phyloP scores from a whole-genome alignment of 2,797 vertebrate genomes.

The Limnodromus scolopaceus region DNA sequence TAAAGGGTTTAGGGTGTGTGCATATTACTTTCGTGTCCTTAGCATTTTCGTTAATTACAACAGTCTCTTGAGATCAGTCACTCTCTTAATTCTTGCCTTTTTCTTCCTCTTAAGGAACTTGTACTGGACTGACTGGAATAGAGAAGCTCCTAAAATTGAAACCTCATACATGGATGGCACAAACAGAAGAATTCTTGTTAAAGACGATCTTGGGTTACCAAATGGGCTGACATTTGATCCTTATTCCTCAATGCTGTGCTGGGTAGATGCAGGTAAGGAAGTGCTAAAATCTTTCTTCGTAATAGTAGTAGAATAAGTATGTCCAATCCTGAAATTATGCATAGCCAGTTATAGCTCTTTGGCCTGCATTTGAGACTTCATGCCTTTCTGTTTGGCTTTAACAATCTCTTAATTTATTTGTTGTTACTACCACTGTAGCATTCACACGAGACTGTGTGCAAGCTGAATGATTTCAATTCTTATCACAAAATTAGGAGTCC shows the following conservation, averaged over 20 bases:
- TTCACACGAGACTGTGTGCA: background rate
- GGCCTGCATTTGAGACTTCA: background rate
- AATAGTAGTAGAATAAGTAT: background rate
- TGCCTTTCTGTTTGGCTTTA: background rate
- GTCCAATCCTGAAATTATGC: background rate
- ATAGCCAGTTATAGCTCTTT: background rate
- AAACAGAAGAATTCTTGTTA: conserved; percentile 88
- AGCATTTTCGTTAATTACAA: background rate
- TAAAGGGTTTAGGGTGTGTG: background rate
- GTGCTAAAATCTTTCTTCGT: background rate
- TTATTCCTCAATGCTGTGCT: conserved; percentile 89
- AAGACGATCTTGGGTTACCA: conserved; percentile 88
- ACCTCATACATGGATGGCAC: conserved; percentile 92
- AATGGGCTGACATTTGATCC: conserved; percentile 90
- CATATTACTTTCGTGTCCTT: background rate
- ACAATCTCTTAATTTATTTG: background rate
- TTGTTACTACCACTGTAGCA: background rate
- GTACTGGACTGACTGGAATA: conserved; percentile 97
- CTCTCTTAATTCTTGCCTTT: background rate
- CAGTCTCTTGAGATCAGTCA: background rate
- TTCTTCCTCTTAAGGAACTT: conserved; percentile 80
- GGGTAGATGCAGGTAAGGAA: conserved; percentile 92
- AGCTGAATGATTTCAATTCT: background rate
- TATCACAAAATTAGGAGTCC: background rate
- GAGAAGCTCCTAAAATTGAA: conserved; percentile 93